Evolutionary conservation across 2,888 invertebrate genomes (phyloP), one percentile per base, ranked within the genome.

Genomic region (Asteroscopus sphinx): DNA sequence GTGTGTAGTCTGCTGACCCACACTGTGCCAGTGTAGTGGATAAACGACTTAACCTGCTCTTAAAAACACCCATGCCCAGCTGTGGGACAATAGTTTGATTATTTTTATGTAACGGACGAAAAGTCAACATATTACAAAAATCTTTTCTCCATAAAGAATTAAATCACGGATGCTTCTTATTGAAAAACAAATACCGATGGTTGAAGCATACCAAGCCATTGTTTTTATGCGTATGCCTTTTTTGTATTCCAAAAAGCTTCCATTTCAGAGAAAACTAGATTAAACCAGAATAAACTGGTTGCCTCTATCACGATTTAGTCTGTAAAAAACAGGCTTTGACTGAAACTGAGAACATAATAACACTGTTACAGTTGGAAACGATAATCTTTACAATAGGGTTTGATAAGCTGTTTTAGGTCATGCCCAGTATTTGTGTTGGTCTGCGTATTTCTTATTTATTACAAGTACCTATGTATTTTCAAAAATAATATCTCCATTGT

Each of bases 171-270:
- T 6, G 21, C 6, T 21, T 21, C 21, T 6, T 0, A 3, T 1
- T 33, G 9, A 32, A 40, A 37, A 47, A 7, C 12, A 15, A 49
- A 44, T 26, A 30, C 9, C 32, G 26, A 42, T 28, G 11, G 48
- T 8, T n/a, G 26, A 15, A 47, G 32, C 37, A 30, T 9, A 41
- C 26, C 12, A 11, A 12, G 6, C 28, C 17, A 26, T 35, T 12
- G 25, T 6, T 15, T 52, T 65, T 40, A 15, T 52, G n/a, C 37
- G 48, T 26, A 2, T 30, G 15, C 17, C 15, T 35, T 58, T 58
- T 52, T 48, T 17, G 15, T 42, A 26, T 40, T 28, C n/a, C 16
- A 40, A 47, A 64, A 65, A 52, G 21, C 21, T 52, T 44, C 21
- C n/a, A 62, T 47, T 36, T n/a, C 32, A 36, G 25, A 9, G 26